Base-by-base conservation (phyloP, 2,113 vertebrate genomes). In the Entomyzon cyanotis region DNA sequence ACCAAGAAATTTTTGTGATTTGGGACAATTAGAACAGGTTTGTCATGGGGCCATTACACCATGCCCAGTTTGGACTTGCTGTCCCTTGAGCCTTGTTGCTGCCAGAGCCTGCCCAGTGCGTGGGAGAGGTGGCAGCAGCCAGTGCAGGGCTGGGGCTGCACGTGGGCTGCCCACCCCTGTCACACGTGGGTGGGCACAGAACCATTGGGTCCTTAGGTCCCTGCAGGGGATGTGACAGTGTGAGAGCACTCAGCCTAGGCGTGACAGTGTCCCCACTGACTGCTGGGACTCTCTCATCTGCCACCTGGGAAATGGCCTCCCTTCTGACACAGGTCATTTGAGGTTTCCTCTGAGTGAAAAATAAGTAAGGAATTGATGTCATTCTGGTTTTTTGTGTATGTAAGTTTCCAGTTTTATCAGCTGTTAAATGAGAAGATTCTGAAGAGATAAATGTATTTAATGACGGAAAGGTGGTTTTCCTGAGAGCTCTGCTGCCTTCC, bases 131-230 rank as follows among this genome's bases (percentile, higher is more conserved):
- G 73, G 31, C 3, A 13, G n/a, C 67, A 62, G 65, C n/a, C 2
- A 0, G 5, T 15, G 7, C 5, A 8, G 78, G 24, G 30, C 30
- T 4, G 16, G 49, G 59, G 27, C 62, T 81, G 80, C 11, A 3
- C 0, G 0, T 0, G 3, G n/a, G 53, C 67, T 63, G 59, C 30
- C n/a, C 31, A 8, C 24, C 10, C 10, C 20, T 39, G 8, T 75
- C 33, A 8, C 0, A 1, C 12, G 15, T 52, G 55, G 55, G 25
- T 64, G 50, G 49, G 35, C 46, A 56, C 0, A 0, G 79, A 71
- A 17, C 25, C 21, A 9, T 1, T 14, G 7, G 5, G 41, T 28
- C 3, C 1, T 39, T 31, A 9, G 7, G 11, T 47, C 37, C 33
- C 46, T 76, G 41, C 13, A 24, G 33, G 30, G n/a, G 24, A n/a